A percentile compares a stretch with the other conserved stretches of the same genome.
Conservation (phyloP, 2,113 vertebrate genomes). For the Callithrix jacchus region DNA sequence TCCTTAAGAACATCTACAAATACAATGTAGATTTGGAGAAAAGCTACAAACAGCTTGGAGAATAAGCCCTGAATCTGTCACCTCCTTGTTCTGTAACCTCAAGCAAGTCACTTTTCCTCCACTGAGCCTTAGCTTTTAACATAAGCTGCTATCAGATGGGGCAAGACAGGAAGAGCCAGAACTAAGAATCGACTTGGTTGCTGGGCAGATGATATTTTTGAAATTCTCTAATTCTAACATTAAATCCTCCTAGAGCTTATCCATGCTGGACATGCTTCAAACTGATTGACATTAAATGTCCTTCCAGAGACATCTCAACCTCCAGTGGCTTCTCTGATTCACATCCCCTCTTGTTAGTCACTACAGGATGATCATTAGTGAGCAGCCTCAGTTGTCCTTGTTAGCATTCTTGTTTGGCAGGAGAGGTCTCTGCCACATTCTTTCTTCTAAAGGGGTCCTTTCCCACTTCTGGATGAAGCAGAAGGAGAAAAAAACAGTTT, state of each 20-base stretch:
- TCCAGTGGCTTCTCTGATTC: neutral
- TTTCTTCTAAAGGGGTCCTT: neutral
- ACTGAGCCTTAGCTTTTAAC: neutral
- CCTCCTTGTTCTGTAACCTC: neutral
- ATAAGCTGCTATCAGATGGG: neutral
- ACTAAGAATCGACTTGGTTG: neutral
- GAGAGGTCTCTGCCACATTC: neutral
- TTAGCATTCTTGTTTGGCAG: neutral
- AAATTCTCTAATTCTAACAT: neutral
- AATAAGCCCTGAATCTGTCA: neutral
- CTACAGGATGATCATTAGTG: neutral
- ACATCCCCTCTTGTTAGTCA: neutral
- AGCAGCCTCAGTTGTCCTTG: neutral
- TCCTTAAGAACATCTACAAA: neutral
- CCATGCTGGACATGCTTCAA: neutral
- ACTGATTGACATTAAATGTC: neutral
- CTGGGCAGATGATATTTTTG: conserved; percentile 7
- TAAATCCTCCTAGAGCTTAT: conserved; percentile 14
- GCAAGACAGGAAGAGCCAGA: neutral
- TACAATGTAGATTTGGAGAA: neutral
- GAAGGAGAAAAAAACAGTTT: conserved; percentile 54
- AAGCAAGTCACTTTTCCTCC: neutral
- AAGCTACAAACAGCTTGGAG: neutral
- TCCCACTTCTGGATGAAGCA: conserved; percentile 38
- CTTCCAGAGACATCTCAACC: conserved; percentile 10